Evolutionary conservation across 2,797 vertebrate species (phyloP), one percentile per base, ranked within the genome.

Genomic region (Carapus acus): DNA sequence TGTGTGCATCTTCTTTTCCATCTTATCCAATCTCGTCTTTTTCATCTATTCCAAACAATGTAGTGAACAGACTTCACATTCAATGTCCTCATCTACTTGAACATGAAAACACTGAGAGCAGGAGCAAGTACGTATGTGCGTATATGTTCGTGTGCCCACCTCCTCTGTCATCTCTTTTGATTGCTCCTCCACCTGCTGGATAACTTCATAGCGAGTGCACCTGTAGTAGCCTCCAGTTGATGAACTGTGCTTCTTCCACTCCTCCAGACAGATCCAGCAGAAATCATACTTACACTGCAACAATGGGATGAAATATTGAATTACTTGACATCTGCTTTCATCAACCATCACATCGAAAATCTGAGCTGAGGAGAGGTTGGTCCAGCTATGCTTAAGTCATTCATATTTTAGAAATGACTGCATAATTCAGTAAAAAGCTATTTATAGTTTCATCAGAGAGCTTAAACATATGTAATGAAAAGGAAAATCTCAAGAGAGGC

Each of bases 181-280:
- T 69, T 96, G 93, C 49, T 97, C 96, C 69, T 98, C 95, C 76
- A 98, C 93, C 45, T 98, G 95, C 47, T 96, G 94, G 71, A 99
- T 98, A 60, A 96, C 91, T 79, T 99, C 95, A 43, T 99, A 99
- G 54, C 96, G 94, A 19, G 96, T 97, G 75, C 96, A 99, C 62
- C 96, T 90, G 71, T 99, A 99, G 76, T 99, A 99, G 17, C 96
- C 96, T 65, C 96, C 96, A 11, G 96, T 99, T 41, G 95, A 97
- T 37, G 96, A 99, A 81, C 96, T 99, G 85, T 99, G 96, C 47
- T 99, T 99, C 83, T 99, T 99, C 96, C 96, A 98, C 68, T 99
- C 96, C 83, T 99, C 96, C 79, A 99, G 83, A 77, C 96, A 99
- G 85, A 99, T 99, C 96, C 96, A 99, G 83, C 96, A 99, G 76